phyloP scores from a whole-genome alignment of 2,888 invertebrate species.

The Apodemia hepburni region DNA sequence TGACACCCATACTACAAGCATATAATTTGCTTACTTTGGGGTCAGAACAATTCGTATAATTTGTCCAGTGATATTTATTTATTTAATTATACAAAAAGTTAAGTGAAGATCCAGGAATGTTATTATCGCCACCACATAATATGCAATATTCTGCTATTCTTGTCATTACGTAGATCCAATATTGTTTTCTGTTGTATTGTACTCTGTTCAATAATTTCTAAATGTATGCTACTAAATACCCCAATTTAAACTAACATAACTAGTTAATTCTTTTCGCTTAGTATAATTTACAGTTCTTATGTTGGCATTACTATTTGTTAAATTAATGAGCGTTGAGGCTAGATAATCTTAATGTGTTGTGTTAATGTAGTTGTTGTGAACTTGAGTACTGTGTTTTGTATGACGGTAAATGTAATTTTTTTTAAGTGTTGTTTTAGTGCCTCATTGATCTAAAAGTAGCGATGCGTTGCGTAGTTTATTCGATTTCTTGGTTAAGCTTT shows the following conservation, averaged over 20 bases:
- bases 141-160: neutral
- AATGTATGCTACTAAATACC: neutral
- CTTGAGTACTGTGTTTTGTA: neutral
- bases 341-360: neutral
- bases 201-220: neutral
- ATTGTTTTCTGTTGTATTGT: neutral
- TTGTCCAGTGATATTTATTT: too few species aligned
- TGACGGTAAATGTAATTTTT: neutral
- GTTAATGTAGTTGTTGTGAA: neutral
- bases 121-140: too few species aligned
- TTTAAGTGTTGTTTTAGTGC: neutral
- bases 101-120: too few species aligned
- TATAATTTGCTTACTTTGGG: too few species aligned
- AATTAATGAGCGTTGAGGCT: neutral
- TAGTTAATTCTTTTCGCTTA: constrained; percentile 1
- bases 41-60: too few species aligned
- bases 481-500: neutral
- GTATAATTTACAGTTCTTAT: constrained; percentile 5
- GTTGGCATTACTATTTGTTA: constrained; percentile 2
- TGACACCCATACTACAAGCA: too few species aligned
- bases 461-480: neutral
- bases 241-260: neutral
- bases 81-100: too few species aligned
- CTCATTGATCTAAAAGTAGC: neutral
- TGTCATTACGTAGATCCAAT: neutral